These are phyloP conservation scores for Acholoe squamosa DNA, from an alignment of 2,888 invertebrate species.

Conservation along the genomic window DNA sequence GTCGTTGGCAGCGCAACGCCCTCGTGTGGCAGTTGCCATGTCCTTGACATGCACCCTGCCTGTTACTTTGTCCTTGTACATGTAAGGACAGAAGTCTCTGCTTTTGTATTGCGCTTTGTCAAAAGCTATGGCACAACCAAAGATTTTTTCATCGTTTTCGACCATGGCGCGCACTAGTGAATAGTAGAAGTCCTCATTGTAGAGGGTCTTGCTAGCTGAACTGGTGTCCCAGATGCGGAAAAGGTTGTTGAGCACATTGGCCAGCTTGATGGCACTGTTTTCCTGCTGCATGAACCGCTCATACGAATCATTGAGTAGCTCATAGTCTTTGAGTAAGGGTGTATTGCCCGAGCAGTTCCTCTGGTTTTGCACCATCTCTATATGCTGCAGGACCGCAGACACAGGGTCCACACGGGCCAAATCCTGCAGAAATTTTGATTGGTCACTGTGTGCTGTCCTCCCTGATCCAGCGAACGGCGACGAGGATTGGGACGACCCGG, in stretches of 20 bases:
- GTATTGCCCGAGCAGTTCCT: conserved; percentile 40
- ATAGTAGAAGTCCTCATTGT: conserved; percentile 66
- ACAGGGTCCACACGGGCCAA: background rate
- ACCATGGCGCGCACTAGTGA: conserved; percentile 65
- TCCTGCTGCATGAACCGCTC: conserved; percentile 42
- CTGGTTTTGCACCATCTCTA: background rate
- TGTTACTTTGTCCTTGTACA: conserved; percentile 32
- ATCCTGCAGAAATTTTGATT: background rate
- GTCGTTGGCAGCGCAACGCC: conserved; percentile 52
- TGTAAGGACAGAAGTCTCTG: conserved; percentile 64
- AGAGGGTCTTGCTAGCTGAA: conserved; percentile 31
- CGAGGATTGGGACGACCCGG: background rate
- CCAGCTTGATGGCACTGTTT: conserved; percentile 20
- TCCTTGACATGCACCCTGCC: conserved; percentile 50
- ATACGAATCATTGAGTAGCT: background rate
- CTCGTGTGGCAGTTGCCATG: conserved; percentile 59
- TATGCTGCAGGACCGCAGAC: conserved; percentile 28
- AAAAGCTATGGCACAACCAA: conserved; percentile 62
- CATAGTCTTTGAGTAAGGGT: background rate
- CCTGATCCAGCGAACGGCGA: background rate
- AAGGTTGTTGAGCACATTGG: conserved; percentile 61
- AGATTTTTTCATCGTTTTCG: conserved; percentile 62
- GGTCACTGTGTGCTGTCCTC: background rate
- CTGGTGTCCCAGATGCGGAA: conserved; percentile 58
- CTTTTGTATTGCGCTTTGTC: conserved; percentile 57